Evolutionary conservation across 2,888 invertebrate genomes (phyloP).

Genomic region (Prosapia bicincta): DNA sequence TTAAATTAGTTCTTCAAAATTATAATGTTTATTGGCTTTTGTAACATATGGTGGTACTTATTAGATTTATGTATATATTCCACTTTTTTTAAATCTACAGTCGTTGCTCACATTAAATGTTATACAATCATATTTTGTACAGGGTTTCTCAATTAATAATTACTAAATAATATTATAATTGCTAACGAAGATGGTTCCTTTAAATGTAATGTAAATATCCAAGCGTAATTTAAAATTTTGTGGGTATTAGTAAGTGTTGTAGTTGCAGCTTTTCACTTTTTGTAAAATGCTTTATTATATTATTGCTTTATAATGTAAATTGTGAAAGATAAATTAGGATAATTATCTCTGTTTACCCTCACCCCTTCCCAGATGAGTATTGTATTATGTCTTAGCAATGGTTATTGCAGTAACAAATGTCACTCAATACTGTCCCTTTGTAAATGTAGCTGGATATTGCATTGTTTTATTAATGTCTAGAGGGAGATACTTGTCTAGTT

Average conservation of each 20-base stretch:
- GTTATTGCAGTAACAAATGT: no score
- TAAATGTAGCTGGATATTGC: no score
- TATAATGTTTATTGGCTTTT: not conserved
- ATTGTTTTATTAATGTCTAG: no score
- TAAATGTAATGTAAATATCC: not conserved
- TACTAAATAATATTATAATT: not conserved
- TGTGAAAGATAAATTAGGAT: no score
- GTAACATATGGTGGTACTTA: not conserved
- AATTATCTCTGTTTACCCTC: no score
- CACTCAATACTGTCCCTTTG: no score
- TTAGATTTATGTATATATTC: not conserved
- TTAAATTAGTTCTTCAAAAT: not conserved
- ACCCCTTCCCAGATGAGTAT: no score
- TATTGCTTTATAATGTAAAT: no score
- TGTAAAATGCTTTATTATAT: not conserved
- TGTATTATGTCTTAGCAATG: no score
- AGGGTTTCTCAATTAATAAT: not conserved
- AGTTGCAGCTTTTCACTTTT: not conserved
- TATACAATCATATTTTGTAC: not conserved
- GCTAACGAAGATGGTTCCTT: not conserved
- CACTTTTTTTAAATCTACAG: not conserved
- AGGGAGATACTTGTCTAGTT: no score
- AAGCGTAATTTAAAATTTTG: not conserved
- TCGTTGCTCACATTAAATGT: not conserved
- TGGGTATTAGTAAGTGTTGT: not conserved